These are phyloP conservation scores for Bryconaethiops microstoma DNA, from an alignment of 2,797 vertebrate genomes.

Conservation along the genomic window DNA sequence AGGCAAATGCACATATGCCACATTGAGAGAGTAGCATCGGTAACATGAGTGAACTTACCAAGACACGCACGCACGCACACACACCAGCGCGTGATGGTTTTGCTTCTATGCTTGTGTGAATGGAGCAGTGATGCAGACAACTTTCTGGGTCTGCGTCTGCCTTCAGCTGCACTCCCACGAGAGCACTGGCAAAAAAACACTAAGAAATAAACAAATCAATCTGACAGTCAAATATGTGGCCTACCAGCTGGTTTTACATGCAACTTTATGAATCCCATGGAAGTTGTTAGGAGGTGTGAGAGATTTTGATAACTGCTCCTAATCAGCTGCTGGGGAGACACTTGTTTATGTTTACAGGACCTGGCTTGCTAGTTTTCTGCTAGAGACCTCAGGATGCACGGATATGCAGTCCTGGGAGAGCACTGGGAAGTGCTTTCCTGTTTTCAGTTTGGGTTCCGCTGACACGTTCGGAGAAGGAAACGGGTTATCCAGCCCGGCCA, in stretches of 20 bases:
- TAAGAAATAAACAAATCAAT: constrained; percentile 17
- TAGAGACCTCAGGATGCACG: constrained; percentile 43
- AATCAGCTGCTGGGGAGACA: constrained; percentile 45
- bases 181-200: constrained; percentile 4
- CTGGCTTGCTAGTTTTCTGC: constrained; percentile 40
- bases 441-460: constrained; percentile 59
- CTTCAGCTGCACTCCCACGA: constrained; percentile 23
- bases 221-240: constrained; percentile 16
- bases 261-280: constrained; percentile 29
- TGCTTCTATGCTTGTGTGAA: background rate
- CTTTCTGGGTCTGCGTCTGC: constrained; percentile 21
- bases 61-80: too few relatives aligned
- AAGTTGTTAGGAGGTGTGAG: constrained; percentile 43
- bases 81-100: background rate
- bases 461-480: constrained; percentile 61
- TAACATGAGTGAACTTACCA: background rate
- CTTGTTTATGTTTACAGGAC: constrained; percentile 56
- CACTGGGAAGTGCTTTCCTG: constrained; percentile 62
- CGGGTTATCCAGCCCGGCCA: constrained; percentile 62
- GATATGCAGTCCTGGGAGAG: constrained; percentile 57
- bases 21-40: background rate
- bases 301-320: constrained; percentile 44
- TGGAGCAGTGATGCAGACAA: background rate
- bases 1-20: background rate
- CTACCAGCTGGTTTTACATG: constrained; percentile 18